phyloP scores from a whole-genome alignment of 2,888 invertebrate genomes.

The Mallateleia sp. region DNA sequence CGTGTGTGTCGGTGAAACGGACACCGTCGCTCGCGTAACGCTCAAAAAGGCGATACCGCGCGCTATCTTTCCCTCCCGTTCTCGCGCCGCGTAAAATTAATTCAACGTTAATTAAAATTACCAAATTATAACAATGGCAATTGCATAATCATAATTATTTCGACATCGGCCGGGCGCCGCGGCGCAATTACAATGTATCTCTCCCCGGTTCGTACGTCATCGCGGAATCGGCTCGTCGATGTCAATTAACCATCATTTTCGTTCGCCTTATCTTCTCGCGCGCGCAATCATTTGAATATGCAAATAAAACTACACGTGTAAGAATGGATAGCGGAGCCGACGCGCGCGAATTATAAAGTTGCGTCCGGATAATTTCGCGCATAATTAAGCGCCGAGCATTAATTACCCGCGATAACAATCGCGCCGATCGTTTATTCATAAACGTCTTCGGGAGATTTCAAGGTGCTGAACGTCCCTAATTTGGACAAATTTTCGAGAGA shows the following conservation, averaged over 20 bases:
- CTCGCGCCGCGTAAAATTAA: constrained; percentile 26
- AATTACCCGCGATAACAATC: constrained; percentile 64
- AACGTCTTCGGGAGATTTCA: constrained; percentile 35
- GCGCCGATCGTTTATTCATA: constrained; percentile 55
- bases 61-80: constrained; percentile 9
- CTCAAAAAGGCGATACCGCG: constrained; percentile 10
- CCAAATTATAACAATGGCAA: constrained; percentile 21
- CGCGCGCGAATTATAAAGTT: constrained; percentile 53
- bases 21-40: constrained; percentile 1
- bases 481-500: no score
- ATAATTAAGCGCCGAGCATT: constrained; percentile 63
- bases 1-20: constrained; percentile 8
- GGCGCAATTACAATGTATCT: no score
- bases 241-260: no score
- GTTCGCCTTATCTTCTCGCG: no score
- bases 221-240: no score
- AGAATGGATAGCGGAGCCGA: constrained; percentile 52
- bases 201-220: no score
- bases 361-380: constrained; percentile 59
- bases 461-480: no score
- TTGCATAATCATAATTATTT: constrained; percentile 11
- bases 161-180: constrained; percentile 16
- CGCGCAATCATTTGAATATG: no score
- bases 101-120: constrained; percentile 41
- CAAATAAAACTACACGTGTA: no score